Conservation (phyloP, 1,140 invertebrate species). For the Aplysia californica region DNA sequence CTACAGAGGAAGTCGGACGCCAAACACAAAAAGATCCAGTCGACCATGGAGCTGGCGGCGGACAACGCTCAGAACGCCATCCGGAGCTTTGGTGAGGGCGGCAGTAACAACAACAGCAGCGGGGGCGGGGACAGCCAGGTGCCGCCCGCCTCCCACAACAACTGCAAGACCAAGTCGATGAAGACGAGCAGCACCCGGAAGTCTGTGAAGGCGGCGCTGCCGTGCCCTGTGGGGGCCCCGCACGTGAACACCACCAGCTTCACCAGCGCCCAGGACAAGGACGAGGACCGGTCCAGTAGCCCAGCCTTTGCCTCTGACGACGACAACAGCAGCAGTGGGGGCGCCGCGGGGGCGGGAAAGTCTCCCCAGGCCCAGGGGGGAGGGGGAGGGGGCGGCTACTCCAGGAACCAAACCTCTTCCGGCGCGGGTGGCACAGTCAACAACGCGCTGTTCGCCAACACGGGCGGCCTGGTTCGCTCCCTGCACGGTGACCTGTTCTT, state of each 20-base stretch:
- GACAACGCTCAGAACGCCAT: conserved; percentile 13
- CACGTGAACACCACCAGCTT: conserved; percentile 55
- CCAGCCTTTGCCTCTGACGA: conserved; percentile 97
- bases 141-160: not conserved
- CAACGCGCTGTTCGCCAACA: conserved; percentile 24
- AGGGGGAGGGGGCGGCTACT: conserved; percentile 2
- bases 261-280: conserved; percentile 59
- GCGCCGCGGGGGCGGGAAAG: conserved; percentile 19
- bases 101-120: conserved; percentile 23
- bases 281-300: conserved; percentile 90
- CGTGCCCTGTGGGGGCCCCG: not conserved
- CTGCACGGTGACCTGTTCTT: conserved; percentile 14
- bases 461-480: conserved; percentile 18
- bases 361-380: conserved; percentile 25
- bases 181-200: conserved; percentile 3
- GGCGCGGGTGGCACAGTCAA: conserved; percentile 54
- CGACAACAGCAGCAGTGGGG: conserved; percentile 68
- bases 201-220: conserved; percentile 9
- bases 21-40: conserved; percentile 72
- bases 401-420: conserved; percentile 3
- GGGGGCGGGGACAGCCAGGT: conserved; percentile 17
- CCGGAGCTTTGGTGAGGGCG: conserved; percentile 6
- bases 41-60: conserved; percentile 50
- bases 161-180: not conserved
- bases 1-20: conserved; percentile 96